A percentile compares a stretch with the other conserved stretches of the same genome.
These are phyloP conservation scores for Phyllostomus hastatus DNA, from an alignment of 2,113 vertebrate genomes.

Conservation along the genomic window DNA sequence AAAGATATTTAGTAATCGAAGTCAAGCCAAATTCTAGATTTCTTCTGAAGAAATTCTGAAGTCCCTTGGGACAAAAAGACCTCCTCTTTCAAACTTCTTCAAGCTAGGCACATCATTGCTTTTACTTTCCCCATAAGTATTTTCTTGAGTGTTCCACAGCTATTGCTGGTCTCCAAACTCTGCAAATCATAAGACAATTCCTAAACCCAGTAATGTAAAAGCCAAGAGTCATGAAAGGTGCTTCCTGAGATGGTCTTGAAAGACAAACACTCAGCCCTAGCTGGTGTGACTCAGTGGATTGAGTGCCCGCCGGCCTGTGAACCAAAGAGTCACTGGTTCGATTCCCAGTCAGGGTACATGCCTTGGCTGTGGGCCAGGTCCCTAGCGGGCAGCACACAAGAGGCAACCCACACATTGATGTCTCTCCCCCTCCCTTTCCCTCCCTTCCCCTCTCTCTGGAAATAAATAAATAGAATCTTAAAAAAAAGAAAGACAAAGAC, in stretches of 20 bases:
- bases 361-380: too few relatives aligned
- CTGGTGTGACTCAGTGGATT: too few relatives aligned
- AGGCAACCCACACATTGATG: too few relatives aligned
- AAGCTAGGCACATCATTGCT: background rate
- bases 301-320: too few relatives aligned
- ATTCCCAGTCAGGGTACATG: too few relatives aligned
- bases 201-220: background rate
- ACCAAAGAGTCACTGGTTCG: too few relatives aligned
- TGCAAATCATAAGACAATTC: background rate
- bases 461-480: too few relatives aligned
- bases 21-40: background rate
- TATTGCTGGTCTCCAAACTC: background rate
- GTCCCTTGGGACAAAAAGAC: background rate
- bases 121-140: background rate
- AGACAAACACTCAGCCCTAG: background rate
- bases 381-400: too few relatives aligned
- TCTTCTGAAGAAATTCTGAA: background rate
- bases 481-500: background rate
- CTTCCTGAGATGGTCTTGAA: background rate
- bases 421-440: too few relatives aligned
- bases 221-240: background rate
- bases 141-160: background rate
- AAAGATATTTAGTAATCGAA: background rate
- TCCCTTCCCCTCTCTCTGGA: too few relatives aligned
- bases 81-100: background rate